phyloP scores from a whole-genome alignment of 2,888 invertebrate species.

The Noctua janthe region DNA sequence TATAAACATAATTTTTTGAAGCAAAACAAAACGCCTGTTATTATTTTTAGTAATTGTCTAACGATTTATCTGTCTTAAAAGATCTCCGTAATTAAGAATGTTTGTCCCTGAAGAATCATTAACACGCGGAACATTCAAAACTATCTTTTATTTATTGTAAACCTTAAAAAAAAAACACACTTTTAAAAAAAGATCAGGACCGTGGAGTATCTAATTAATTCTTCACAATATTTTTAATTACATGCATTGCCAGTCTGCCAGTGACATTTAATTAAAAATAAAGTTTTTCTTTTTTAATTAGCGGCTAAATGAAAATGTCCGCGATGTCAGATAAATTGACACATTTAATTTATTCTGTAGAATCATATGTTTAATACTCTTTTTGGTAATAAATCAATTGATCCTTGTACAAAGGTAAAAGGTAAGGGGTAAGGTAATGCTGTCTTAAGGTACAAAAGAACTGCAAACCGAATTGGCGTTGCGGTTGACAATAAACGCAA shows the following conservation, averaged over 20 bases:
- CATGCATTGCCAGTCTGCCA: conserved; percentile 25
- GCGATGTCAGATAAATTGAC: conserved; percentile 12
- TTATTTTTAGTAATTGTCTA: neutral
- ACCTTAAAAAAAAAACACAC: neutral
- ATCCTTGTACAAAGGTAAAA: no score
- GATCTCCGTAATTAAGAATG: neutral
- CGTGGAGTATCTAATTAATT: conserved; percentile 42
- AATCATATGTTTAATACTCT: neutral
- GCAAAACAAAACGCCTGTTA: neutral
- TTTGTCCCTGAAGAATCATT: neutral
- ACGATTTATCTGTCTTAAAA: neutral
- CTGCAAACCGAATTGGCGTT: neutral
- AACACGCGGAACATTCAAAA: neutral
- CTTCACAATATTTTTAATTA: conserved; percentile 47
- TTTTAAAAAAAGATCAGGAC: conserved; percentile 25
- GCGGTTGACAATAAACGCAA: neutral
- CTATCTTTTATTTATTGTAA: neutral
- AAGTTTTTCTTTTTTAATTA: conserved; percentile 22
- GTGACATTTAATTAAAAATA: conserved; percentile 44
- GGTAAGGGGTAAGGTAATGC: no score
- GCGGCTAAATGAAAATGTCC: conserved; percentile 7
- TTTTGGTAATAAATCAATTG: neutral
- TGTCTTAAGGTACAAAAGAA: neutral
- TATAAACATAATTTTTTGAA: neutral
- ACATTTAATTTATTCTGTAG: conserved; percentile 4